Evolutionary conservation across 92 coral and sea anemone genomes (phyloP).

Genomic region (Pocillopora grandis): DNA sequence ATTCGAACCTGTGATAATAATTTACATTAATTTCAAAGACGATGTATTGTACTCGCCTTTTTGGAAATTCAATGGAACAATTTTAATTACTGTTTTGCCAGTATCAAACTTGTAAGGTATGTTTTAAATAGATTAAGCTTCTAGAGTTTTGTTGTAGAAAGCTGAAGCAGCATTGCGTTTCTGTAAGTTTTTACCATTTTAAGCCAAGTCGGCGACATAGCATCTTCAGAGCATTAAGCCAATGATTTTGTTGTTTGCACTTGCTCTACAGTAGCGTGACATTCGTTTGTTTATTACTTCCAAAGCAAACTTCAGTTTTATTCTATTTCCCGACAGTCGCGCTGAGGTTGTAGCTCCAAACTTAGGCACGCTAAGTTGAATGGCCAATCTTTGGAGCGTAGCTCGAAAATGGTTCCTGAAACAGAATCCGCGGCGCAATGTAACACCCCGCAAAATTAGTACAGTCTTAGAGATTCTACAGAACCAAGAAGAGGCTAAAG

Average conservation of each 20-base stretch:
- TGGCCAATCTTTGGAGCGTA: slow-evolving; percentile 77
- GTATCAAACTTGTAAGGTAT: slow-evolving; percentile 3
- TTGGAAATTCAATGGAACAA: neutral
- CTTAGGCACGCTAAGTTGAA: slow-evolving; percentile 21
- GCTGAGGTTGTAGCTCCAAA: neutral
- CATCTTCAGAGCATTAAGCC: neutral
- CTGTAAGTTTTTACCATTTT: neutral
- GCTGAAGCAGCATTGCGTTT: neutral
- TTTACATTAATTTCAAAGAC: slow-evolving; percentile 1
- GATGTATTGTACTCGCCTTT: neutral
- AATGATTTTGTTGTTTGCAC: slow-evolving; percentile 9
- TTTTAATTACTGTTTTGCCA: slow-evolving; percentile 6
- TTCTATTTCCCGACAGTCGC: slow-evolving; percentile 4
- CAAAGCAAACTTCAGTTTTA: slow-evolving; percentile 18
- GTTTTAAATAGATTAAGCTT: neutral
- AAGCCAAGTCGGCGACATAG: neutral
- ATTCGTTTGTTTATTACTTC: slow-evolving; percentile 18
- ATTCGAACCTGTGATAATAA: neutral
- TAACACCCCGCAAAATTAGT: slow-evolving; percentile 75
- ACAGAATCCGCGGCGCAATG: slow-evolving; percentile 26
- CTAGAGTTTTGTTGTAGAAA: neutral
- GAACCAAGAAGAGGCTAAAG: slow-evolving; percentile 87
- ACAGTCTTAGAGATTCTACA: slow-evolving; percentile 84
- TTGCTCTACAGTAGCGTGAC: slow-evolving; percentile 33
- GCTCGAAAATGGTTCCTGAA: slow-evolving; percentile 60